These are phyloP conservation scores for Phaedon cochleariae DNA, from an alignment of 2,888 invertebrate species.

Conservation along the genomic window DNA sequence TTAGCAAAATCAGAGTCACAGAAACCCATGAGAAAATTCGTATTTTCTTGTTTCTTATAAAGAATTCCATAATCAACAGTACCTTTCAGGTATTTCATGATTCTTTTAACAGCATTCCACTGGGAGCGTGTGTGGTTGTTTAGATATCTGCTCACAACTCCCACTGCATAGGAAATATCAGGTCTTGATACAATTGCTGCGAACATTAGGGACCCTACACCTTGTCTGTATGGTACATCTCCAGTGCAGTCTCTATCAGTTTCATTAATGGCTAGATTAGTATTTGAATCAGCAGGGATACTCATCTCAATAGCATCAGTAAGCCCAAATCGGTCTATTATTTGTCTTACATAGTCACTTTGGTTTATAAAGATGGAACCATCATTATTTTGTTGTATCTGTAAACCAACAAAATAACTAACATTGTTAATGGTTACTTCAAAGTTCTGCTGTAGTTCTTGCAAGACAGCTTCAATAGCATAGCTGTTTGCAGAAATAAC, in stretches of 20 bases:
- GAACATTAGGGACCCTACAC: constrained; percentile 21
- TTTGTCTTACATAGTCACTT: constrained; percentile 1
- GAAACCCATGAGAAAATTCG: constrained; percentile 7
- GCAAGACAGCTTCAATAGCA: not conserved
- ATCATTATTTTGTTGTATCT: not conserved
- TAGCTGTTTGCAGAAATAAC: constrained; percentile 2
- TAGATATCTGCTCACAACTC: constrained; percentile 8
- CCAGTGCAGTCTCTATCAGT: not conserved
- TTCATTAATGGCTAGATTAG: not conserved
- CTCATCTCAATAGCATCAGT: constrained; percentile 13
- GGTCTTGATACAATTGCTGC: constrained; percentile 1
- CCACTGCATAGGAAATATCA: constrained; percentile 17
- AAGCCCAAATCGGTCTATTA: constrained; percentile 10
- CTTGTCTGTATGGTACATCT: constrained; percentile 23
- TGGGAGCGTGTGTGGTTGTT: constrained; percentile 16
- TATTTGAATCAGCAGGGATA: constrained; percentile 9
- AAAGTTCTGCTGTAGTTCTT: not conserved
- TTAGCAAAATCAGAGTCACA: constrained; percentile 17
- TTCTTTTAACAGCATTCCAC: constrained; percentile 20
- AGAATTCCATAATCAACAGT: constrained; percentile 13
- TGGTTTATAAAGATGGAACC: not conserved
- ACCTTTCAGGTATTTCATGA: constrained; percentile 11
- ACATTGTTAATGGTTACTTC: not conserved
- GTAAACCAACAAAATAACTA: constrained; percentile 9
- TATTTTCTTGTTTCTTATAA: not conserved